Percentiles rank a stretch among this genome's conserved stretches.
Evolutionary conservation across 2,113 vertebrate species (phyloP).

Genomic region (Eurypyga helias): DNA sequence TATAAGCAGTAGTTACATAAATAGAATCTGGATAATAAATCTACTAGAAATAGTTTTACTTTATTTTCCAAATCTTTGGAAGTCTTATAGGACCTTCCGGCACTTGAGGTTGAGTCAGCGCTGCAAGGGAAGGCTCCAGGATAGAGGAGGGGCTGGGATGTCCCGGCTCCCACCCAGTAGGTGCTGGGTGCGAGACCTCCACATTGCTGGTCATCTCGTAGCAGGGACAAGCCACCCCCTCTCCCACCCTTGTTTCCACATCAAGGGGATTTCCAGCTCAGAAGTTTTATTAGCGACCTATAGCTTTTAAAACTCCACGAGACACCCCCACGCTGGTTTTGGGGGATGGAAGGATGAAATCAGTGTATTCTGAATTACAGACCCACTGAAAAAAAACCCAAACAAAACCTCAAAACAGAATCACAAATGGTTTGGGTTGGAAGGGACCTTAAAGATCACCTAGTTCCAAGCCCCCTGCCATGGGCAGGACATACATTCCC

Average conservation of each 20-base stretch:
- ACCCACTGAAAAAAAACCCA: neutral
- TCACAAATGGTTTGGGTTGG: too few relatives aligned
- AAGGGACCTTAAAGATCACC: too few relatives aligned
- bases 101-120: neutral
- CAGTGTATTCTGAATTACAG: neutral
- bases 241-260: neutral
- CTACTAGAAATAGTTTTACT: neutral
- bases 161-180: neutral
- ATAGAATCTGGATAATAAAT: neutral
- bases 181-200: neutral
- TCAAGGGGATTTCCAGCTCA: neutral
- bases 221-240: neutral
- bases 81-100: neutral
- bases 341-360: neutral
- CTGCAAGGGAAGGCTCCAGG: neutral
- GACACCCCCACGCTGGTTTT: neutral
- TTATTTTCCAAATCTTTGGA: neutral
- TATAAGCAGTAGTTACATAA: neutral
- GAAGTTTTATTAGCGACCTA: neutral
- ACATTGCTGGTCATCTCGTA: fast-evolving
- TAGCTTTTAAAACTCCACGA: fast-evolving
- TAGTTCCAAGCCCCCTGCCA: too few relatives aligned
- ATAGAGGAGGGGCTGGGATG: neutral
- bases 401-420: neutral
- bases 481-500: too few relatives aligned